Base-by-base conservation (phyloP, 2,113 vertebrate genomes). In the Euleptes europaea region DNA sequence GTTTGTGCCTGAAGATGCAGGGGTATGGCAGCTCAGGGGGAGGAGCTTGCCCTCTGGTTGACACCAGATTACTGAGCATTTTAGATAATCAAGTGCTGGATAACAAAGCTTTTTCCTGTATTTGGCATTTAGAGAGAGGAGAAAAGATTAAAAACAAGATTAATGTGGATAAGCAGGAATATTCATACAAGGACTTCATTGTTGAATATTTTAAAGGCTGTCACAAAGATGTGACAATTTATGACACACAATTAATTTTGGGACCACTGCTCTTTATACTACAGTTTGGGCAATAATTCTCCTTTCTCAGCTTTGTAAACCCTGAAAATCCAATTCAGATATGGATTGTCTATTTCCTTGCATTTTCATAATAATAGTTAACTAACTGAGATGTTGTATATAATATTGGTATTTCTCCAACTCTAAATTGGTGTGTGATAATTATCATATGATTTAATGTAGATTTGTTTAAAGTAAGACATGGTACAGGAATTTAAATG, bases 201-300 rank as follows among this genome's bases (percentile, higher is more conserved):
- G 81, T 38, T 54, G 23, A 26, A 84, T 69, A 47, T 91, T 83
- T 47, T 63, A 33, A 80, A 74, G 63, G 78, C 12, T 88, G 33
- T 11, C 83, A 66, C 69, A 40, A 85, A 86, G 17, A 67, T 51
- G 21, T 79, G 63, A 82, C 72, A 78, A 78, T 65, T 75, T 5
- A 44, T 75, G 73, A 84, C 35, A 86, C 79, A 17, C 78, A 90
- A 81, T 63, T 88, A 65, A 90, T 84, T 83, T 86, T 31, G 38
- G 86, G 91, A 92, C 94, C 94, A 95, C 86, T 91, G 76, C 80
- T 90, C 57, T 92, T 94, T 89, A 9, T 73, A 71, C 26, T 93
- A 94, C 90, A 93, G 88, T 40, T 89, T 77, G n/a, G 31, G 49
- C 49, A 77, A 4, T 54, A 31, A 60, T 13, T 77, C n/a, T 38